These are phyloP conservation scores for Myrmophylax atrothorax DNA, from an alignment of 2,113 vertebrate genomes.

Conservation along the genomic window DNA sequence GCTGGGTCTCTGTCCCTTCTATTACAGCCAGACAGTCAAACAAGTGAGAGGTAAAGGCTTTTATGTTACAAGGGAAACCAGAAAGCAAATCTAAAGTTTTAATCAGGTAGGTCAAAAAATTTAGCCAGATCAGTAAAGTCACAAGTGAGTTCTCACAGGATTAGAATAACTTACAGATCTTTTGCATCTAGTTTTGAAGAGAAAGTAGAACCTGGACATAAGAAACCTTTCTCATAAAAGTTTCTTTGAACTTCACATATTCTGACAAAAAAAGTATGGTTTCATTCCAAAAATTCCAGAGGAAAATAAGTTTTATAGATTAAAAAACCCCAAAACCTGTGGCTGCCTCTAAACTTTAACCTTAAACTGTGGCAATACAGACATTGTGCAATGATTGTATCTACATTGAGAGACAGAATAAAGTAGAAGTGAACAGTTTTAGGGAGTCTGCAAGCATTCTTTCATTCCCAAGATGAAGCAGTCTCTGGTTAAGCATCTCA, in stretches of 20 bases:
- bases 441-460: neutral
- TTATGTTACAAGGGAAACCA: neutral
- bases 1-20: neutral
- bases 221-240: neutral
- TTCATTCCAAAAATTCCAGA: conserved; percentile 14
- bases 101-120: neutral
- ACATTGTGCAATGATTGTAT: neutral
- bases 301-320: neutral
- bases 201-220: neutral
- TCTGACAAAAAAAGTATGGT: neutral
- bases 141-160: neutral
- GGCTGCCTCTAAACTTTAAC: neutral
- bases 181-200: neutral
- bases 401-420: neutral
- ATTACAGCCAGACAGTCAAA: neutral
- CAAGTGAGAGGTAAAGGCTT: neutral
- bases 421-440: neutral
- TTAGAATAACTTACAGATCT: neutral
- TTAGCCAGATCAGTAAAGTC: neutral
- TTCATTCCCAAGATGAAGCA: neutral
- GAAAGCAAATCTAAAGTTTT: neutral
- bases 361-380: neutral
- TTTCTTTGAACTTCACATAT: neutral
- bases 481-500: neutral
- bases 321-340: neutral